Evolutionary conservation across 2,797 vertebrate genomes (phyloP).

Genomic region (Eulemur coronatus): DNA sequence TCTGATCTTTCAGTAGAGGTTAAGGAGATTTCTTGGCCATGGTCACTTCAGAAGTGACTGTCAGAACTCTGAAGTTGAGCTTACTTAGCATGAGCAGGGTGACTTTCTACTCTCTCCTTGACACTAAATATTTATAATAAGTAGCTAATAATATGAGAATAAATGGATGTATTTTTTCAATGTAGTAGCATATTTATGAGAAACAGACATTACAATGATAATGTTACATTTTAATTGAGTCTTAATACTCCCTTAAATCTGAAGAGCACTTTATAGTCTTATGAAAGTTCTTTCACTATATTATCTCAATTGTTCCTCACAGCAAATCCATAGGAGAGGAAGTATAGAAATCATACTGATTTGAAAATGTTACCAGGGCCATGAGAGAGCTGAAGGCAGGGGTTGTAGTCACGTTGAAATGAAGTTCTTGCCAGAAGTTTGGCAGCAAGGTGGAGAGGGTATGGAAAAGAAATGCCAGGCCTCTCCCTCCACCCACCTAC

Average conservation of each 20-base stretch:
- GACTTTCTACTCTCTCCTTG: background rate
- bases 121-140: background rate
- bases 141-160: background rate
- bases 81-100: background rate
- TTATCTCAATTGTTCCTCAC: background rate
- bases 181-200: background rate
- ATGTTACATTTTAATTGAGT: background rate
- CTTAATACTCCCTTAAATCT: background rate
- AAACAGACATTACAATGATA: background rate
- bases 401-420: background rate
- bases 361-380: background rate
- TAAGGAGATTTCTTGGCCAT: background rate
- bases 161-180: background rate
- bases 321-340: background rate
- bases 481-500: background rate
- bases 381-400: too few relatives aligned
- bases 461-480: background rate
- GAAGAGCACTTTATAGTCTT: background rate
- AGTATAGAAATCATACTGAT: background rate
- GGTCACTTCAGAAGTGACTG: background rate
- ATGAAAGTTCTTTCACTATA: background rate
- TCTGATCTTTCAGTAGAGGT: background rate
- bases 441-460: background rate
- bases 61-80: background rate
- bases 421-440: background rate